phyloP scores from a whole-genome alignment of 2,797 vertebrate genomes.

The Anisognathus igniventris region DNA sequence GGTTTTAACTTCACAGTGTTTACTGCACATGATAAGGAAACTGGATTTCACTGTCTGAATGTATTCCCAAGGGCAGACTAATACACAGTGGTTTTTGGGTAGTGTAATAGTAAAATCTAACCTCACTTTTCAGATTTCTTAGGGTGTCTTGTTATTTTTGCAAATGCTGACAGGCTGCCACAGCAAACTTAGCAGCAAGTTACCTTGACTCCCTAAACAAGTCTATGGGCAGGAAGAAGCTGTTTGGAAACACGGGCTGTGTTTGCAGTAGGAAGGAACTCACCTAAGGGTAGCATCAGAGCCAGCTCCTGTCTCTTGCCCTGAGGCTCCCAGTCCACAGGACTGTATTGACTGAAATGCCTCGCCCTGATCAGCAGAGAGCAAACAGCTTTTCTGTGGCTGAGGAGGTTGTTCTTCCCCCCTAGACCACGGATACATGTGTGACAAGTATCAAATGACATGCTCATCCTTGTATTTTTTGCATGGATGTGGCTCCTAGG shows the following conservation, averaged over 20 bases:
- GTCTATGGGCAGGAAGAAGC: neutral
- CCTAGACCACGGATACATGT: accelerated
- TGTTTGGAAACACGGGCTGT: neutral
- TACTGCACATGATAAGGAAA: neutral
- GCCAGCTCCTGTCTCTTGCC: neutral
- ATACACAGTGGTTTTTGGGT: neutral
- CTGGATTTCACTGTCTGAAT: neutral
- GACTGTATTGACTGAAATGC: neutral
- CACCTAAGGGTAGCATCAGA: neutral
- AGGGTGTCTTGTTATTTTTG: neutral
- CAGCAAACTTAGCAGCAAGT: neutral
- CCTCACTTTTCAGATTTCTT: neutral
- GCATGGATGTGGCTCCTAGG: neutral
- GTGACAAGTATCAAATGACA: neutral
- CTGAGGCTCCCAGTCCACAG: neutral
- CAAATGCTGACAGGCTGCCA: neutral
- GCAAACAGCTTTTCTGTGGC: neutral
- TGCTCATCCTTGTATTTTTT: neutral
- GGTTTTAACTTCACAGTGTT: neutral
- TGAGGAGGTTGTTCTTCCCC: neutral
- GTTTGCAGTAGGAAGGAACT: neutral
- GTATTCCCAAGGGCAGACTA: neutral
- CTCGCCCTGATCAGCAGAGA: neutral
- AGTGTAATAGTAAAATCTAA: neutral
- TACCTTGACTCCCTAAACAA: neutral